A percentile compares a stretch with the other conserved stretches of the same genome.
phyloP scores from a whole-genome alignment of 2,888 invertebrate genomes.

The Euplagia quadripunctaria region DNA sequence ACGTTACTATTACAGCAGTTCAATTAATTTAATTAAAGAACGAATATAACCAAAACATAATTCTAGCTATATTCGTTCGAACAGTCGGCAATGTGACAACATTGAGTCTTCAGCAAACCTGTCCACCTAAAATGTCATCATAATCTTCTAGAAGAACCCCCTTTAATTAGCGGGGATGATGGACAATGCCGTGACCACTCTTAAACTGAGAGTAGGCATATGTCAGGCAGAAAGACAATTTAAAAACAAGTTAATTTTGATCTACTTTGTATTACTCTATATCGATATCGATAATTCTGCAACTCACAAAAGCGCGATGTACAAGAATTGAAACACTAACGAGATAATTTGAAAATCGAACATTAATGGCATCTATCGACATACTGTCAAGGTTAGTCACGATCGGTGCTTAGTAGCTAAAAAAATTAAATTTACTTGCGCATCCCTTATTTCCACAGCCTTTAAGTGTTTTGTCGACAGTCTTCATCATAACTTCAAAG shows the following conservation, averaged over 20 bases:
- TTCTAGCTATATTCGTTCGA: too few species aligned
- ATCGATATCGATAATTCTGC: background rate
- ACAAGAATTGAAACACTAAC: background rate
- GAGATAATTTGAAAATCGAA: background rate
- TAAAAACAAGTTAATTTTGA: background rate
- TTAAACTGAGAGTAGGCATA: background rate
- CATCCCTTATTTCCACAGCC: slow-evolving; percentile 71
- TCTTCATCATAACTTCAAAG: slow-evolving; percentile 67
- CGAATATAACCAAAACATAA: too few species aligned
- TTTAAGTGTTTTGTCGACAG: slow-evolving; percentile 58
- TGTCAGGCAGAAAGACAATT: background rate
- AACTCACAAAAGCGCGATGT: background rate
- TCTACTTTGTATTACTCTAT: background rate
- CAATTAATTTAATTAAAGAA: too few species aligned
- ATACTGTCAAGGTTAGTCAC: background rate
- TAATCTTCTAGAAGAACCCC: too few species aligned
- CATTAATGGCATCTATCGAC: background rate
- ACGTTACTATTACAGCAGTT: too few species aligned
- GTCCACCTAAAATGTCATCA: too few species aligned
- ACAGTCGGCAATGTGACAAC: too few species aligned
- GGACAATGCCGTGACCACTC: background rate
- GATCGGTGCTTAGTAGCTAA: background rate
- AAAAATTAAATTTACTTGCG: slow-evolving; percentile 53
- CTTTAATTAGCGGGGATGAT: background rate
- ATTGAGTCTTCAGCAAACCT: too few species aligned